phyloP scores from a whole-genome alignment of 2,113 vertebrate species.

The Notechis scutatus region DNA sequence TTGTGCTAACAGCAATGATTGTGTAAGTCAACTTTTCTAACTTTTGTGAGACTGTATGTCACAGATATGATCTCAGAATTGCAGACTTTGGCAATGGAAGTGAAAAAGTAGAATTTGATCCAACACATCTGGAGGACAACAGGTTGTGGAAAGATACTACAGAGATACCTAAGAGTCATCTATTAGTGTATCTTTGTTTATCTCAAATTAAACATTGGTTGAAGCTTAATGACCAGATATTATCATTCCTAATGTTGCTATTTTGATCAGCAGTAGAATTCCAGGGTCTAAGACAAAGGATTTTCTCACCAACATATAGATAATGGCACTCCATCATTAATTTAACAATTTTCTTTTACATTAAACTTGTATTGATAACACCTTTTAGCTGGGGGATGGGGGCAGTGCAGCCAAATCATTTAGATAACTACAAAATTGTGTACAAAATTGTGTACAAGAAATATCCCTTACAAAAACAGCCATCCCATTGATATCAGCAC shows the following conservation, averaged over 20 bases:
- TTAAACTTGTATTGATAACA: not conserved
- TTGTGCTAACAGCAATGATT: not conserved
- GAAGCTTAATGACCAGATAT: not conserved
- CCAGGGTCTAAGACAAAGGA: not conserved
- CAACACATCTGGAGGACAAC: not conserved
- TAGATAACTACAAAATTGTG: not conserved
- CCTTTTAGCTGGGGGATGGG: rapidly evolving
- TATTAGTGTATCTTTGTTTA: not conserved
- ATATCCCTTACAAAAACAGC: slow-evolving; percentile 74
- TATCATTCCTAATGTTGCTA: not conserved
- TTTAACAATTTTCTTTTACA: not conserved
- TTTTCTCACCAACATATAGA: not conserved
- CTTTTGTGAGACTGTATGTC: not conserved
- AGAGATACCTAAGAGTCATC: not conserved
- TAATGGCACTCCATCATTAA: not conserved
- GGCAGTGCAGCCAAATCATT: not conserved
- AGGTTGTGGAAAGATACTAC: not conserved
- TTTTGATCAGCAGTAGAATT: not conserved
- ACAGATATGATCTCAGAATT: not conserved
- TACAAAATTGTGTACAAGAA: not conserved
- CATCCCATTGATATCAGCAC: slow-evolving; percentile 90
- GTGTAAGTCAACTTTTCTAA: not conserved
- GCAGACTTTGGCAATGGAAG: not conserved
- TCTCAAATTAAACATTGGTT: not conserved
- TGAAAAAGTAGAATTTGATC: not conserved